Evolutionary conservation across 2,797 vertebrate genomes (phyloP), one percentile per base, ranked within the genome.

Genomic region (Manis pentadactyla): DNA sequence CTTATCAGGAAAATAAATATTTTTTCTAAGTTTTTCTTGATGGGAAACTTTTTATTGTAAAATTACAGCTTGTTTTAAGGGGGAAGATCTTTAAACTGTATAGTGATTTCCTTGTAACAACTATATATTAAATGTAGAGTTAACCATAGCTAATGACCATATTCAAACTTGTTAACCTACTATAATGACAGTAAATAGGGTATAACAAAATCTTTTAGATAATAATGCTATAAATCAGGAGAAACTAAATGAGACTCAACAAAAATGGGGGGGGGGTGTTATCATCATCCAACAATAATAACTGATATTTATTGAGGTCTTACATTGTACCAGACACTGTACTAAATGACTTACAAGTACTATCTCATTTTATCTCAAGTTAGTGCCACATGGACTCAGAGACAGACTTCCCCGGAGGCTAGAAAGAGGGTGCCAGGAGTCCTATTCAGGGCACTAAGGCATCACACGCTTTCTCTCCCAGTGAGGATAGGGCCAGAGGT

Each of bases 141-240:
- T 59, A 37, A 64, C 63, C 39, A 49, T 10, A 83, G 71, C 29
- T 89, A 89, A 86, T 18, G 5, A 77, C 29, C 55, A 53, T 10
- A 37, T 84, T 95, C 55, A 86, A 85, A 88, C 19, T 27, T 85
- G 42, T 69, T 69, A 69, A 88, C 77, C 75, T 93, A 75, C 17
- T 74, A 55, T 49, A 86, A 66, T 27, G 46, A 61, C 31, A 77
- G 69, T 87, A 78, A 95, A 87, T 87, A 61, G 23, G 6, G 82
- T 37, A 55, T 51, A 34, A 91, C 59, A 84, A 96, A 91, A 51
- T 1, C 61, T 75, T 75, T 77, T 34, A 78, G 71, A 81, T 5
- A 39, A 73, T 90, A 90, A 78, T 31, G 49, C 51, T 55, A 91
- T 51, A 64, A 95, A 74, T 87, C 75, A 93, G 42, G 90, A 39